Percentiles rank a stretch among this genome's conserved stretches.
These are phyloP conservation scores for Spatula clypeata DNA, from an alignment of 2,797 vertebrate species.

Conservation along the genomic window DNA sequence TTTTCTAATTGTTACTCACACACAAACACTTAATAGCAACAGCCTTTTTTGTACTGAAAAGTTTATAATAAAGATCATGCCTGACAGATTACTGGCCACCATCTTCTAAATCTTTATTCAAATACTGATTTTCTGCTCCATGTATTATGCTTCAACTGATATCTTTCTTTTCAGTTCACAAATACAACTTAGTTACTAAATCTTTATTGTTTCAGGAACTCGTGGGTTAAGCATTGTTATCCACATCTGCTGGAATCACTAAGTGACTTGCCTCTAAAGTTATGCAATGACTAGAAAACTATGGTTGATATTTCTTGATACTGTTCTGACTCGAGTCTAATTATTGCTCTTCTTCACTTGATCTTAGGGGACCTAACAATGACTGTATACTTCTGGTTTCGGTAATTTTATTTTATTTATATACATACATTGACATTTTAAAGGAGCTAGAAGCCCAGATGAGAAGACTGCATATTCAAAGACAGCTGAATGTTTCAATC, in stretches of 20 bases:
- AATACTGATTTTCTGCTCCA: neutral
- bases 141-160: neutral
- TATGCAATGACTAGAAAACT: neutral
- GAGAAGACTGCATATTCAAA: neutral
- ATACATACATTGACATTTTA: neutral
- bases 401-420: too few relatives aligned
- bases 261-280: neutral
- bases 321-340: neutral
- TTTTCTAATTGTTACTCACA: neutral
- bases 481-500: rapidly evolving
- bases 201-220: neutral
- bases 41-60: neutral
- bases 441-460: neutral
- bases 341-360: neutral
- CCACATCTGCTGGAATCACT: neutral
- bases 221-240: neutral
- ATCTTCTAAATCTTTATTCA: neutral
- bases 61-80: neutral
- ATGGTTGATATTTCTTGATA: neutral
- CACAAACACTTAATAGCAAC: neutral
- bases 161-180: neutral
- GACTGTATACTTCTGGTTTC: neutral
- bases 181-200: neutral
- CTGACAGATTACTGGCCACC: neutral
- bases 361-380: neutral